Evolutionary conservation across 1,140 invertebrate species (phyloP), one percentile per base, ranked within the genome.

Genomic region (Drosophila yakuba): DNA sequence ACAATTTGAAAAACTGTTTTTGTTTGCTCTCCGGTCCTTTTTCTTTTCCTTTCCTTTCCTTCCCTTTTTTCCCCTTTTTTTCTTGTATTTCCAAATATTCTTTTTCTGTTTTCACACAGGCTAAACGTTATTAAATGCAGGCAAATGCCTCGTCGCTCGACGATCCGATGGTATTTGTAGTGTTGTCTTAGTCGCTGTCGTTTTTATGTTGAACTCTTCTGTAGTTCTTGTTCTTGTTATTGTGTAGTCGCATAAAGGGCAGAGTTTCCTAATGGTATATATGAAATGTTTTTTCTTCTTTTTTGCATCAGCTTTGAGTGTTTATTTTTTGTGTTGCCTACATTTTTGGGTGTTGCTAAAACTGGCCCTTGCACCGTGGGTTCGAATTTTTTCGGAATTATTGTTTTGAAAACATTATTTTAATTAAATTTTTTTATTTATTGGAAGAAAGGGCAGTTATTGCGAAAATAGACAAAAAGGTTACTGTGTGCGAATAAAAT

Each of bases 101-200:
- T 50, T 67, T 76, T 69, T 69, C 63, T 39, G 56, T 69, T 69
- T 69, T 78, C 59, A 82, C 79, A 82, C 76, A 69, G 62, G 69
- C 84, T 88, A 88, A 88, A 88, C 84, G 80, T 89, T 88, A 89
- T 89, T 88, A 88, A 88, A 88, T 89, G 84, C 83, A 88, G 84
- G 67, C 75, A 83, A 86, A 78, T 78, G 74, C 74, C 81, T 62
- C 52, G 57, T 28, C 64, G 61, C 41, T 55, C 56, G 62, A 35
- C 45, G 66, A 59, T 66, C 76, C 72, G 52, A 69, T 71, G 82
- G 68, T 54, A 85, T 81, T 88, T 81, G 60, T 74, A 72, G 66
- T 75, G 73, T 69, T 59, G 61, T 74, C 58, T 54, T 73, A 73
- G 67, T 81, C 60, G 55, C 55, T 73, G 47, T 73, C 48, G 61